A percentile compares a stretch with the other conserved stretches of the same genome.
Evolutionary conservation across 2,888 invertebrate species (phyloP).

Genomic region (Drosophila parthenogenetica): DNA sequence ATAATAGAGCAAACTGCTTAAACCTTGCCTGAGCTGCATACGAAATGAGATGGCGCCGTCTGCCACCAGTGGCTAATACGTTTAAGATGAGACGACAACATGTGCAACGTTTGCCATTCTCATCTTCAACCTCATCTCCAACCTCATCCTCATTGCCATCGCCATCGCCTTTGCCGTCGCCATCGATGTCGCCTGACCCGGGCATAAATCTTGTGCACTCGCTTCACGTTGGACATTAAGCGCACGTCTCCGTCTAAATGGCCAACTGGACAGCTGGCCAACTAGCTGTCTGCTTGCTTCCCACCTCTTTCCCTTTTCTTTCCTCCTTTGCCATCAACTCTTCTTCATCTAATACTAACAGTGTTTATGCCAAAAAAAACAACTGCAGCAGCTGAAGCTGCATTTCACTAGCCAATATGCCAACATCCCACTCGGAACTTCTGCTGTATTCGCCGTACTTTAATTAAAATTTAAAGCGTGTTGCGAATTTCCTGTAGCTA

Average conservation of each 20-base stretch:
- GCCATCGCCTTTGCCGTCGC: constrained; percentile 37
- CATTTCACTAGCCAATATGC: no score
- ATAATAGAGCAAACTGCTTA: constrained; percentile 78
- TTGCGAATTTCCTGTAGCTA: no score
- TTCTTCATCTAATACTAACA: constrained; percentile 48
- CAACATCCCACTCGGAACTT: no score
- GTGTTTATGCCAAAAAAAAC: constrained; percentile 57
- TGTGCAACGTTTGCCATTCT: constrained; percentile 74
- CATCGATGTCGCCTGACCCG: no score
- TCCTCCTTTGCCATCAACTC: neutral
- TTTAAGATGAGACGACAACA: constrained; percentile 81
- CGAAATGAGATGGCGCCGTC: constrained; percentile 63
- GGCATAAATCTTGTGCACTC: no score
- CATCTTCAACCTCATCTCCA: constrained; percentile 4
- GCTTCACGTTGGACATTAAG: constrained; percentile 66
- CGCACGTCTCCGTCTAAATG: constrained; percentile 66
- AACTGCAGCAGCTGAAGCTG: neutral
- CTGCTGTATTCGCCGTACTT: no score
- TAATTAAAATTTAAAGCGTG: no score
- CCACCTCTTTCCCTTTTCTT: neutral
- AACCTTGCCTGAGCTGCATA: constrained; percentile 75
- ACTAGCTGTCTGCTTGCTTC: neutral
- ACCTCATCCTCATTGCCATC: constrained; percentile 5
- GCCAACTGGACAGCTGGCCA: constrained; percentile 33
- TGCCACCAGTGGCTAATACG: constrained; percentile 70